phyloP scores from a whole-genome alignment of 2,113 vertebrate genomes.

The Chroicocephalus ridibundus region DNA sequence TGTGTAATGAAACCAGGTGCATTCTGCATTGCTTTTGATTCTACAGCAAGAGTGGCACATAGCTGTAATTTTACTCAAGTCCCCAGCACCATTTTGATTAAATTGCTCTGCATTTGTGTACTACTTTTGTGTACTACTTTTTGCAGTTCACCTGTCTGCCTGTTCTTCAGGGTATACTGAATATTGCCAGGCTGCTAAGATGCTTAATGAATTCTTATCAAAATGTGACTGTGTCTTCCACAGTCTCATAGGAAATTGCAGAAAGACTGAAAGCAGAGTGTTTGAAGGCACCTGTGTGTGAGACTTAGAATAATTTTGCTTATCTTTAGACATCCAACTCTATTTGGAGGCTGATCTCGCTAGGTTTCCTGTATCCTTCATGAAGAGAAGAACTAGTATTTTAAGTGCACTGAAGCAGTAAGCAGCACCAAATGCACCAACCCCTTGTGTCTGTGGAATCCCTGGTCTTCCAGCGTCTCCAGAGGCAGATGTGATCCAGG shows the following conservation, averaged over 20 bases:
- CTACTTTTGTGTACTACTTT: background rate
- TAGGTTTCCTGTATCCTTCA: background rate
- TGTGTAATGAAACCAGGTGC: background rate
- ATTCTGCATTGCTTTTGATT: background rate
- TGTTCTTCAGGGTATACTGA: background rate
- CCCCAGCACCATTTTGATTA: background rate
- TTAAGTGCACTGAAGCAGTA: background rate
- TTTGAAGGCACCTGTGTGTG: background rate
- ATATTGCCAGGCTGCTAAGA: background rate
- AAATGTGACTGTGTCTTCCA: background rate
- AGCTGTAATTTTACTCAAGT: slow-evolving; percentile 9
- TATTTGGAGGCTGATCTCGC: background rate
- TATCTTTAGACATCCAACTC: background rate
- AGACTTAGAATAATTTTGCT: background rate
- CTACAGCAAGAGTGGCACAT: background rate
- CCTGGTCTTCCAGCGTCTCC: background rate
- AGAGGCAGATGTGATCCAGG: background rate
- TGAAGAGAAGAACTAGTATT: background rate
- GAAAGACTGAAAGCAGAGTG: background rate
- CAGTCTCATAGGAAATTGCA: background rate
- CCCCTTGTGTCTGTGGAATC: background rate
- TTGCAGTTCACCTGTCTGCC: background rate
- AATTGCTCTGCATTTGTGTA: background rate
- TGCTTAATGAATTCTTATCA: background rate
- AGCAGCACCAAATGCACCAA: background rate